A percentile compares a stretch with the other conserved stretches of the same genome.
phyloP scores from a whole-genome alignment of 2,797 vertebrate genomes.

The Diceros bicornis region DNA sequence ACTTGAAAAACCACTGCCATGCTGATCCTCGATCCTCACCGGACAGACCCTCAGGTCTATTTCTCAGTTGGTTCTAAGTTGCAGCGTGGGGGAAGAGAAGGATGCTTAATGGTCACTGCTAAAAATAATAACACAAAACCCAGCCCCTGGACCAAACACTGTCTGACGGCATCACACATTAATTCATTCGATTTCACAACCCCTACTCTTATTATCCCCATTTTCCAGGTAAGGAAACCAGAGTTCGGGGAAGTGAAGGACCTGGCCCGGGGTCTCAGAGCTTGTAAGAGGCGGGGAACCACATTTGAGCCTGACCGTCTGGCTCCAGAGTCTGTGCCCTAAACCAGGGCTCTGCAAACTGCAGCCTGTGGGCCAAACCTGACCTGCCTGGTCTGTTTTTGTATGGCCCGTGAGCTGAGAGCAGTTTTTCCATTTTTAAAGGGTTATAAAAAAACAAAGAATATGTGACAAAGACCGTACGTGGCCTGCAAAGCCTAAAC shows the following conservation, averaged over 20 bases:
- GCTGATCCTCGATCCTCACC: background rate
- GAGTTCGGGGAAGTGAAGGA: background rate
- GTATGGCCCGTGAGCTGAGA: background rate
- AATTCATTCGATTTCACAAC: background rate
- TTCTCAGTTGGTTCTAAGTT: background rate
- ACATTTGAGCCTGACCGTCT: background rate
- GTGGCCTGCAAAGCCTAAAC: background rate
- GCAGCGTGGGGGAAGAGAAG: background rate
- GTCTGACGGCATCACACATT: accelerated
- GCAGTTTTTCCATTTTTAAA: slow-evolving; percentile 25
- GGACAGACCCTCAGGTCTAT: background rate
- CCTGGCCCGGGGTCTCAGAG: background rate
- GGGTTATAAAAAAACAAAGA: background rate
- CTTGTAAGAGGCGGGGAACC: too few species aligned
- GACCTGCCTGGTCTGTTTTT: background rate
- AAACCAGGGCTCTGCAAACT: background rate
- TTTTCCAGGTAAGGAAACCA: background rate
- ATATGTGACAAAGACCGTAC: background rate
- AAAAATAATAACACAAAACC: background rate
- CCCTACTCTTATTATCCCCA: background rate
- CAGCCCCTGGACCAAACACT: background rate
- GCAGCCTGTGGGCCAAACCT: background rate
- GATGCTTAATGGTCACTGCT: too few species aligned
- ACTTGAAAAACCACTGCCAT: background rate
- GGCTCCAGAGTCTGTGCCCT: background rate